Conservation (phyloP, 2,797 vertebrate species). For the Allobates femoralis region DNA sequence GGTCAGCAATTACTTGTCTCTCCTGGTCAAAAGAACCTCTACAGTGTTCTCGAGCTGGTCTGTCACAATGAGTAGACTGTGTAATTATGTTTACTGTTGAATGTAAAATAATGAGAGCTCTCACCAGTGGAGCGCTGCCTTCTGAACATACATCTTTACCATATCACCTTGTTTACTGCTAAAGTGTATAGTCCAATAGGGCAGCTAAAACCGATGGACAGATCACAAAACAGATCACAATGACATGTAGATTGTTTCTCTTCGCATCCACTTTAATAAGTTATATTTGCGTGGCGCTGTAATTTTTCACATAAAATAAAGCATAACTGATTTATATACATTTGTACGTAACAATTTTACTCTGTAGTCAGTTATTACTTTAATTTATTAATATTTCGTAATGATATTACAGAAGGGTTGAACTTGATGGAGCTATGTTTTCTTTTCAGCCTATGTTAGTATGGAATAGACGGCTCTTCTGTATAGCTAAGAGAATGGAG, state of each 20-base stretch:
- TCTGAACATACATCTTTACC: neutral
- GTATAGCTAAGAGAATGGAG: too few species aligned
- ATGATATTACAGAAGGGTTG: neutral
- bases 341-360: too few species aligned
- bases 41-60: neutral
- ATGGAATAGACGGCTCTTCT: too few species aligned
- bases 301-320: neutral
- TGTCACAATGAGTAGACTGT: constrained; percentile 11
- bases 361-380: neutral
- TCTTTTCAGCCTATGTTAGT: too few species aligned
- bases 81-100: constrained; percentile 5
- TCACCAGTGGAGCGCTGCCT: neutral
- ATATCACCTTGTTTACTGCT: neutral
- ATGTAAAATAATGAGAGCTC: neutral
- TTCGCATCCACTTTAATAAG: neutral
- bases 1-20: constrained; percentile 18
- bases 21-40: neutral
- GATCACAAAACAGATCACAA: neutral
- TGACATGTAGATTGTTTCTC: neutral
- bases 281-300: neutral
- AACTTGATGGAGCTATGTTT: too few species aligned
- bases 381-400: neutral
- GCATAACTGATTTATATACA: neutral
- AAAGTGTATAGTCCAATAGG: neutral
- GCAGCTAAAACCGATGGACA: neutral